Conservation (phyloP, 1,140 invertebrate species). For the Sitobion miscanthi region DNA sequence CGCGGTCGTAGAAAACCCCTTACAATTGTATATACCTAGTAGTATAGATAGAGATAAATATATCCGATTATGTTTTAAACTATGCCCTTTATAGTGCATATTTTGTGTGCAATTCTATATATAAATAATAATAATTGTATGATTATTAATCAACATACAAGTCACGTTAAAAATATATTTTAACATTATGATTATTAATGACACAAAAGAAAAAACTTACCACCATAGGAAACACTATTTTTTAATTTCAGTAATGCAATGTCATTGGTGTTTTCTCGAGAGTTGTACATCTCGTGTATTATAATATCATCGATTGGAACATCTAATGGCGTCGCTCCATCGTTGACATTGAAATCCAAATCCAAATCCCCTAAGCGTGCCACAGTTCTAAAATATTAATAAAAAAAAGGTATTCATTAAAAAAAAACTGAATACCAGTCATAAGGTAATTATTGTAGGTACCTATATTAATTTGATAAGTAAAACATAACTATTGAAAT, state of each 20-base stretch:
- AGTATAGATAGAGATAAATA: too few relatives aligned
- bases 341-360: conserved; percentile 61
- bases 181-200: neutral
- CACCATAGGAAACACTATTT: conserved; percentile 62
- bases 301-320: conserved; percentile 60
- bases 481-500: too few relatives aligned
- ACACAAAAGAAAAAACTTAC: neutral
- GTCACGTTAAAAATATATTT: neutral
- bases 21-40: too few relatives aligned
- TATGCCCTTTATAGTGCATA: too few relatives aligned
- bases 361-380: conserved; percentile 63
- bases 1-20: too few relatives aligned
- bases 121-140: neutral
- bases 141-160: neutral
- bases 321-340: conserved; percentile 62
- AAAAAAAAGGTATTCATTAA: neutral
- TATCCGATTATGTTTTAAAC: too few relatives aligned
- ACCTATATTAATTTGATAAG: too few relatives aligned
- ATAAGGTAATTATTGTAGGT: too few relatives aligned
- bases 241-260: conserved; percentile 65
- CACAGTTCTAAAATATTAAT: conserved; percentile 62
- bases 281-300: conserved; percentile 62
- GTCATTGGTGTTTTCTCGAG: conserved; percentile 64
- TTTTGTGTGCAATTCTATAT: neutral
- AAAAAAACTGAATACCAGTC: neutral